Evolutionary conservation across 1,140 invertebrate species (phyloP).

Genomic region (Oscheius sp.): DNA sequence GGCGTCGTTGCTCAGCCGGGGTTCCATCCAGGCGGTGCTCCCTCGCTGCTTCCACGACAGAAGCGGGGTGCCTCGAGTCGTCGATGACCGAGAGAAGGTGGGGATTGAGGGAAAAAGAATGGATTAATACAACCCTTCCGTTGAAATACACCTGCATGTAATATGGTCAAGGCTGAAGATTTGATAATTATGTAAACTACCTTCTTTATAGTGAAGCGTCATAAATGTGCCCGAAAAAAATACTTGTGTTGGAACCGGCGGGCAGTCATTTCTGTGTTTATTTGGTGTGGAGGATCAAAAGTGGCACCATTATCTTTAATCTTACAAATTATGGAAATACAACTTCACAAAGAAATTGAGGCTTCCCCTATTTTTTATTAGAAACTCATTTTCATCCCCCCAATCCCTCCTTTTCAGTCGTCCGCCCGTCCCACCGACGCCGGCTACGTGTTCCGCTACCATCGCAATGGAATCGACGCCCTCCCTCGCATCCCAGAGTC

Average conservation of each 20-base stretch:
- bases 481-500: slow-evolving; percentile 53
- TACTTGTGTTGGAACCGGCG: too few species aligned
- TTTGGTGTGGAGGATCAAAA: too few species aligned
- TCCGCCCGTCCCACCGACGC: slow-evolving; percentile 23
- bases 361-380: neutral
- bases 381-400: neutral
- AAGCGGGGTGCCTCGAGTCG: slow-evolving; percentile 46
- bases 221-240: too few species aligned
- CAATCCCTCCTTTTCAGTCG: neutral
- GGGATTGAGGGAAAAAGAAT: neutral
- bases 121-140: too few species aligned
- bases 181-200: neutral
- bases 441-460: slow-evolving; percentile 59
- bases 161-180: neutral
- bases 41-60: slow-evolving; percentile 37
- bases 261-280: too few species aligned
- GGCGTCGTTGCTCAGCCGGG: neutral
- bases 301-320: too few species aligned
- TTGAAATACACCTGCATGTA: too few species aligned
- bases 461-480: slow-evolving; percentile 54
- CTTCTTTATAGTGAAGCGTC: too few species aligned
- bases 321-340: neutral
- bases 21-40: neutral
- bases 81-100: slow-evolving; percentile 36
- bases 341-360: neutral